Evolutionary conservation across 2,797 vertebrate genomes (phyloP), one percentile per base, ranked within the genome.

Genomic region (Calcarius lapponicus): DNA sequence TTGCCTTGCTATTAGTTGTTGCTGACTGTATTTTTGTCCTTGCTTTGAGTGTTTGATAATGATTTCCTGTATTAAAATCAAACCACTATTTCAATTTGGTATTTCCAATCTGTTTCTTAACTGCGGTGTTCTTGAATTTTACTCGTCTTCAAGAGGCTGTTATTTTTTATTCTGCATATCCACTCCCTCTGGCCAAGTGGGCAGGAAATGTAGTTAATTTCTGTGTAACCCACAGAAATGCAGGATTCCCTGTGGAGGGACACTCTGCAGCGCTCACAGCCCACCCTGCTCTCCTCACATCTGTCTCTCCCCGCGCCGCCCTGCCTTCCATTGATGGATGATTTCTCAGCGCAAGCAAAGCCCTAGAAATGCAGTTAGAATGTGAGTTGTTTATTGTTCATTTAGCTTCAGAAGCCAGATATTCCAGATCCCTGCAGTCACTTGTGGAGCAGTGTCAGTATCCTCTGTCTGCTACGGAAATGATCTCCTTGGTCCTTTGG

Each of bases 291-390:
- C 79, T 40, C 57, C 65, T 20, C 7, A 16, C 67, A 32, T 85
- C 75, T 86, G 54, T 45, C 36, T 48, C 56, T 56, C 61, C 51
- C 60, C 0, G 0, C 0, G 0, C 73, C 0, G 4, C 85, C 56
- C 65, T 10, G 17, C 2, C 7, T 54, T 32, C 80, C 58, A 34
- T 69, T 51, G 80, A 92, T 71, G 67, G 56, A 76, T 17, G 57
- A 38, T 70, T 82, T 62, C 42, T 81, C 57, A 84, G 42, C 1
- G 17, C 73, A 82, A 95, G 61, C 74, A 95, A 88, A 92, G 54
- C 88, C 20, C 2, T 70, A 32, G 74, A 81, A 88, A 56, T 82
- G 61, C 32, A 64, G 36, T 62, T 69, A 56, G n/a, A 82, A 82
- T 60, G 42, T 9, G 61, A 80, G 74, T 71, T 88, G 67, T 88